Conservation (phyloP, 2,113 vertebrate species). For the Chloropsis hardwickii region DNA sequence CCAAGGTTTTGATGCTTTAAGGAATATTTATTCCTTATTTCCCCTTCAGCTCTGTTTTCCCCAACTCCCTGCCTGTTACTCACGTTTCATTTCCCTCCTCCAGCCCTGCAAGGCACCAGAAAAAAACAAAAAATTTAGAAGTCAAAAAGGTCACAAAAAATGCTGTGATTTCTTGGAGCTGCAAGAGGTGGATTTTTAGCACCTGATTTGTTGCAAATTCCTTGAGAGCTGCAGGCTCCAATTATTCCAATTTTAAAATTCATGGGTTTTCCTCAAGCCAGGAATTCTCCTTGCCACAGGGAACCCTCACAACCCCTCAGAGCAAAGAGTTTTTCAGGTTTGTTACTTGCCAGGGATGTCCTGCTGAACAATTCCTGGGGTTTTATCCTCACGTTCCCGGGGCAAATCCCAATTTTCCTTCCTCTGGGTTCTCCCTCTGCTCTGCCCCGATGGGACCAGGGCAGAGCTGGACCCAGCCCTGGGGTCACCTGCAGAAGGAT, state of each 20-base stretch:
- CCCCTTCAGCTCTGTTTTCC: neutral
- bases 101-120: neutral
- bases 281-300: neutral
- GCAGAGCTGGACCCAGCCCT: neutral
- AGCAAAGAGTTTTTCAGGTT: neutral
- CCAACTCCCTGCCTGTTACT: neutral
- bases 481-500: accelerated
- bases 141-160: neutral
- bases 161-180: neutral
- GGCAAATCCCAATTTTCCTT: neutral
- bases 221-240: neutral
- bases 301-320: neutral
- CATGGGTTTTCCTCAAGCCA: neutral
- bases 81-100: neutral
- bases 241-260: neutral
- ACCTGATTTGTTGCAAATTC: neutral
- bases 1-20: neutral
- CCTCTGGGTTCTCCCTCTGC: accelerated
- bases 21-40: neutral
- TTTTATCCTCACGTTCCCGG: neutral
- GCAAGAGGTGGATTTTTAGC: neutral
- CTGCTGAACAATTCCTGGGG: accelerated
- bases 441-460: too few relatives aligned
- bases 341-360: neutral
- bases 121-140: neutral